A percentile compares a stretch with the other conserved stretches of the same genome.
Conservation (phyloP, 92 coral and sea anemone genomes). For the Palythoa grandis region DNA sequence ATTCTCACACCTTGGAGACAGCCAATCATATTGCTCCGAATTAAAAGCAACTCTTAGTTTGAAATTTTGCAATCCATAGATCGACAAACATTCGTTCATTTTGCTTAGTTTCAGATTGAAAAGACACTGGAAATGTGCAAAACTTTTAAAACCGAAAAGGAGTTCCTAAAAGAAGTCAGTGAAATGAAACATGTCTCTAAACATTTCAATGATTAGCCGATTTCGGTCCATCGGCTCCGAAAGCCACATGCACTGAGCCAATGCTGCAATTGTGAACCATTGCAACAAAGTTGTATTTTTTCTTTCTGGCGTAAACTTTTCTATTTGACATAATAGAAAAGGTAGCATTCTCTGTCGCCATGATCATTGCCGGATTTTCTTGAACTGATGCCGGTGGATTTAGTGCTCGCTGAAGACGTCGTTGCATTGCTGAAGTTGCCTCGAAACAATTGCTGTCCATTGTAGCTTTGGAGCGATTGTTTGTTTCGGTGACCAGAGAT, state of each 20-base stretch:
- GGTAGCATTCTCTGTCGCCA: constrained; percentile 19
- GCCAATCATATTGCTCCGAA: too few species aligned
- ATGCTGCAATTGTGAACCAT: constrained; percentile 1
- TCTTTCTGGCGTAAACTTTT: constrained; percentile 12
- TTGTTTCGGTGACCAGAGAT: too few species aligned
- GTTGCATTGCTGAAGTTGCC: neutral
- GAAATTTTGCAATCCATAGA: neutral
- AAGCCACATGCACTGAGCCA: constrained; percentile 30
- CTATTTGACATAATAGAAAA: neutral
- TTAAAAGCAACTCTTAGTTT: neutral
- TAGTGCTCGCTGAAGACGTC: neutral
- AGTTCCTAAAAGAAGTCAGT: constrained; percentile 1
- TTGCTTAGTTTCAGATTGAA: neutral
- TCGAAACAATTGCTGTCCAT: neutral
- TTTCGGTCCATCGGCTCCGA: constrained; percentile 16
- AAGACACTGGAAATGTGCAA: constrained; percentile 4
- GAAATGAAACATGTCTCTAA: constrained; percentile 5
- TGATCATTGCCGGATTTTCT: neutral
- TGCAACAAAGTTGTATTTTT: constrained; percentile 22
- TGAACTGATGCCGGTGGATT: neutral
- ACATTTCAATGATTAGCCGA: neutral
- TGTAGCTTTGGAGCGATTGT: constrained; percentile 25
- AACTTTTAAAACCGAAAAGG: neutral
- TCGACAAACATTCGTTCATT: neutral
- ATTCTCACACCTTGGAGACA: too few species aligned